phyloP scores from a whole-genome alignment of 2,797 vertebrate species.

The Diplodus puntazzo region DNA sequence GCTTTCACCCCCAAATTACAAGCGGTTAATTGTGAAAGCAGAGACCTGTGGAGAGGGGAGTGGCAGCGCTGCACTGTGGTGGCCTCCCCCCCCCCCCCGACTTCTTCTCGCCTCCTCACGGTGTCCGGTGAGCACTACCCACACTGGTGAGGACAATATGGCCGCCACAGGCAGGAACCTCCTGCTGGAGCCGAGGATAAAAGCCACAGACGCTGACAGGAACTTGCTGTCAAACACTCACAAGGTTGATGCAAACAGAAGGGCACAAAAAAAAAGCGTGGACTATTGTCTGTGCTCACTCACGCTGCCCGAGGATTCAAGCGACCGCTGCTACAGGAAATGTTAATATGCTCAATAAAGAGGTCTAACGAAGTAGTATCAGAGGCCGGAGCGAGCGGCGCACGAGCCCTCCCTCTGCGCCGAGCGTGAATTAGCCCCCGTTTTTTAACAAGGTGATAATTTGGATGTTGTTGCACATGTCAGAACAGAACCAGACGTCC shows the following conservation, averaged over 20 bases:
- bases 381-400: conserved; percentile 7
- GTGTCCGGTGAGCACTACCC: conserved; percentile 61
- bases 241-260: conserved; percentile 25
- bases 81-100: conserved; percentile 45
- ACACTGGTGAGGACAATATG: conserved; percentile 77
- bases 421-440: conserved; percentile 46
- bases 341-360: too few species aligned
- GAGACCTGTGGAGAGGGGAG: conserved; percentile 81
- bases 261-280: conserved; percentile 23
- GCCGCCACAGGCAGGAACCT: conserved; percentile 74
- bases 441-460: conserved; percentile 80
- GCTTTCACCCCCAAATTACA: conserved; percentile 84
- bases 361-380: conserved; percentile 18
- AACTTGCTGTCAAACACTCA: conserved; percentile 73
- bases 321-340: conserved; percentile 14
- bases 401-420: conserved; percentile 59
- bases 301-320: conserved; percentile 12
- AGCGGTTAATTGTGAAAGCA: conserved; percentile 86
- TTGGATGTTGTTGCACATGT: conserved; percentile 74
- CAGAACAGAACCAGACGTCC: conserved; percentile 67
- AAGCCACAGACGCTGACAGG: conserved; percentile 72
- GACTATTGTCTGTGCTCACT: conserved; percentile 56
- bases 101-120: conserved; percentile 14
- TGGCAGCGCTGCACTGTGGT: conserved; percentile 60
- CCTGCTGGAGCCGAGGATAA: conserved; percentile 74